Conservation (phyloP, 2,888 invertebrate species). For the Himalopsyche anomala region DNA sequence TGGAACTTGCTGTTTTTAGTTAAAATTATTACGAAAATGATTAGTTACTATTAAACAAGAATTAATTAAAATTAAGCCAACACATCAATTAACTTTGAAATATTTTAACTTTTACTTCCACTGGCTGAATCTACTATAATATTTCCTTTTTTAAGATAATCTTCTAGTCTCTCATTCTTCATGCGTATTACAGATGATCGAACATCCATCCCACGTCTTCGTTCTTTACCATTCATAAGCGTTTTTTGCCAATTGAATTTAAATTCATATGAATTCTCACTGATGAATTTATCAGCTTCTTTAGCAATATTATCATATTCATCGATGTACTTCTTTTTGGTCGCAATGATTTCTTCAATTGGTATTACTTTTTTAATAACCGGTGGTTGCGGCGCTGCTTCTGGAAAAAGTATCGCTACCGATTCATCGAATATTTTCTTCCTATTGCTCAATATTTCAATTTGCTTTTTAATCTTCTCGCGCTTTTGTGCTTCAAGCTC, state of each 20-base stretch:
- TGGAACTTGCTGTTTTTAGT: too few relatives aligned
- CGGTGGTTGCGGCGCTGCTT: constrained; percentile 75
- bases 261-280: constrained; percentile 74
- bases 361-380: constrained; percentile 73
- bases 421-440: constrained; percentile 82
- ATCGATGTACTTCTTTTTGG: constrained; percentile 71
- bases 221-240: constrained; percentile 75
- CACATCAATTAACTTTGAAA: not conserved
- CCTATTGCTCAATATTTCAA: constrained; percentile 77
- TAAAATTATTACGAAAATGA: not conserved
- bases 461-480: constrained; percentile 78
- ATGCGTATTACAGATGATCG: constrained; percentile 70
- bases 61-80: not conserved
- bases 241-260: constrained; percentile 78
- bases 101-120: not conserved
- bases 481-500: constrained; percentile 78
- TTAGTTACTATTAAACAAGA: not conserved
- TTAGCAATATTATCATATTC: constrained; percentile 70
- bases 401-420: constrained; percentile 79
- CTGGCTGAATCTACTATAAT: constrained; percentile 31
- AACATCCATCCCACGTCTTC: constrained; percentile 74
- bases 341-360: constrained; percentile 71
- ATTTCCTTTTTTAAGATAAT: constrained; percentile 67
- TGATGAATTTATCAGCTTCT: constrained; percentile 71
- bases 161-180: constrained; percentile 70